Evolutionary conservation across 1,140 invertebrate genomes (phyloP).

Genomic region (Helicoverpa zea): DNA sequence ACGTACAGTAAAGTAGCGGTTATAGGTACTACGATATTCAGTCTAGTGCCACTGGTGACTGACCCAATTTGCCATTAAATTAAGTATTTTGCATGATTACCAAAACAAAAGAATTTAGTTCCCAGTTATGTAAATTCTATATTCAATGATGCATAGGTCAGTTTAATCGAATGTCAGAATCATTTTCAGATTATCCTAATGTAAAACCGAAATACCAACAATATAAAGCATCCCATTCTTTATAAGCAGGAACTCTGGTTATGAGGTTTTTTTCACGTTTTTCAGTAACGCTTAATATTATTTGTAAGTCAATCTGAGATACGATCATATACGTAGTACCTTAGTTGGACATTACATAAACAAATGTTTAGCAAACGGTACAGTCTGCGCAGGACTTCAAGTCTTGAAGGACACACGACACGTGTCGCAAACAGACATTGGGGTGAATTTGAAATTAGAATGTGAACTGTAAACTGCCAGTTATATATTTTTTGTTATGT

Average conservation of each 20-base stretch:
- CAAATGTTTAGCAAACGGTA: background rate
- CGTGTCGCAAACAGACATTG: background rate
- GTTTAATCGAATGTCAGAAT: too few relatives aligned
- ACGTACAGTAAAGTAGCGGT: too few relatives aligned
- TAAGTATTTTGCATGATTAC: too few relatives aligned
- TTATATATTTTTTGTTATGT: background rate
- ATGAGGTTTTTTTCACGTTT: background rate
- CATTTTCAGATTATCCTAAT: background rate
- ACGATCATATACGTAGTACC: background rate
- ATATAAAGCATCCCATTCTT: background rate
- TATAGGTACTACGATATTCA: too few relatives aligned
- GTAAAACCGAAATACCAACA: background rate
- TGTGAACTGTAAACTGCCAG: conserved; percentile 24
- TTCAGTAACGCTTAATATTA: background rate
- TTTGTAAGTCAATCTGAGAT: conserved; percentile 32
- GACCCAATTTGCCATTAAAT: too few relatives aligned
- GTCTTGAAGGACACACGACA: conserved; percentile 23
- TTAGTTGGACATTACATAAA: background rate
- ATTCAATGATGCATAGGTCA: too few relatives aligned
- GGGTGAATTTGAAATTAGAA: conserved; percentile 35
- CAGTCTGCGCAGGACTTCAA: conserved; percentile 2
- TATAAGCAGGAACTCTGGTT: background rate
- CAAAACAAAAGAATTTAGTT: too few relatives aligned
- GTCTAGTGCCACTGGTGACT: too few relatives aligned
- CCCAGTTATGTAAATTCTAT: too few relatives aligned